phyloP scores from a whole-genome alignment of 2,888 invertebrate genomes.

The Ectemnius continuus region DNA sequence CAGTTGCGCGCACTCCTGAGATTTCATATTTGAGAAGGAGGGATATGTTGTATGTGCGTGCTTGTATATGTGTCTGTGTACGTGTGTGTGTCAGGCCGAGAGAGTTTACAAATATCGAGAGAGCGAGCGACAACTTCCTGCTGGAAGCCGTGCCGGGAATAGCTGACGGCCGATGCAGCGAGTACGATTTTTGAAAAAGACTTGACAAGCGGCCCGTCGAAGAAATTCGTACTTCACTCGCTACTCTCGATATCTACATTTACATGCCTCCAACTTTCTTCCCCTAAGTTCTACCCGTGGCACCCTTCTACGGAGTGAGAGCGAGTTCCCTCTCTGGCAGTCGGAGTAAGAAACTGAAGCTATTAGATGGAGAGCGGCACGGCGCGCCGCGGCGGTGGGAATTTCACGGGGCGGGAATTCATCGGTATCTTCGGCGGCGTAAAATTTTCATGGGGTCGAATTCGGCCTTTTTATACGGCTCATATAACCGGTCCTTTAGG shows the following conservation, averaged over 20 bases:
- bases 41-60: too few species aligned
- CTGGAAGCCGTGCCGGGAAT: slow-evolving; percentile 28
- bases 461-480: slow-evolving; percentile 5
- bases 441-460: slow-evolving; percentile 29
- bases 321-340: too few species aligned
- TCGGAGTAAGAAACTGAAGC: too few species aligned
- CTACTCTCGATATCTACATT: too few species aligned
- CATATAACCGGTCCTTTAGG: slow-evolving; percentile 24
- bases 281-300: too few species aligned
- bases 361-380: too few species aligned
- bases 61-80: too few species aligned
- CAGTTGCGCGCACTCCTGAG: slow-evolving; percentile 43
- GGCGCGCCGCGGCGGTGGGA: too few species aligned
- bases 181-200: slow-evolving; percentile 5
- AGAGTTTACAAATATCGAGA: slow-evolving; percentile 51
- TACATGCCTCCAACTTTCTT: too few species aligned
- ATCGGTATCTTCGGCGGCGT: slow-evolving; percentile 25
- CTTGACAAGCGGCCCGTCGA: too few species aligned
- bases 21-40: slow-evolving; percentile 40
- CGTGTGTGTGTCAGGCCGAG: slow-evolving; percentile 26
- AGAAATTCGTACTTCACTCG: too few species aligned
- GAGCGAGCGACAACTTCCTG: slow-evolving; percentile 1
- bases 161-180: slow-evolving; percentile 4
- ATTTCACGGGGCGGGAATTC: not conserved
- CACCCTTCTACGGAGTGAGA: too few species aligned